Evolutionary conservation across 2,113 vertebrate genomes (phyloP).

Genomic region (Ictalurus furcatus): DNA sequence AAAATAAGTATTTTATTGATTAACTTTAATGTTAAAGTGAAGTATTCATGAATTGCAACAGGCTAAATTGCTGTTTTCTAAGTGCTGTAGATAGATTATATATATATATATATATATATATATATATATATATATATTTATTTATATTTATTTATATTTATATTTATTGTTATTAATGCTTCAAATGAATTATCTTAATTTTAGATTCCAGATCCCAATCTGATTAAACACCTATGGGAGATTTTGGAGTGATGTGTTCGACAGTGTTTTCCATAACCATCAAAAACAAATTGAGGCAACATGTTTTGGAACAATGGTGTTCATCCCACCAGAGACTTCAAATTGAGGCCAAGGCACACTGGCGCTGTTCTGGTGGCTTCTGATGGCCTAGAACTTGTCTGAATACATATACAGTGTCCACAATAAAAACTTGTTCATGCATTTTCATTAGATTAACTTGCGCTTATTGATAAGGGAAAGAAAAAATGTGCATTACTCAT

Average conservation of each 20-base stretch:
- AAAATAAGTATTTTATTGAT: neutral
- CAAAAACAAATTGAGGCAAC: neutral
- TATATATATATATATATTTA: too few species aligned
- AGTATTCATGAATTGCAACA: neutral
- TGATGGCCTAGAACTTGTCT: neutral
- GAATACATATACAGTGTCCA: neutral
- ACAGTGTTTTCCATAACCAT: neutral
- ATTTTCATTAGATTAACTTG: neutral
- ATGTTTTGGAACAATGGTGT: neutral
- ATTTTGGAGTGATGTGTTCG: neutral
- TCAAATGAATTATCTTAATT: too few species aligned
- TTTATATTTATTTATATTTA: too few species aligned
- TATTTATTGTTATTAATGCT: too few species aligned
- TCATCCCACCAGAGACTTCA: too few species aligned
- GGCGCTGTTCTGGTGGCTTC: too few species aligned
- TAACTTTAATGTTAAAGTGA: neutral
- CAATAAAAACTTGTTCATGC: neutral
- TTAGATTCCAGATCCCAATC: too few species aligned
- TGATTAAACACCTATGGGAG: too few species aligned
- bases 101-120: too few species aligned
- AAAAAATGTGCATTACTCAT: neutral
- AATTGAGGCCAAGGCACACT: too few species aligned
- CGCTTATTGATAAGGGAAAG: neutral
- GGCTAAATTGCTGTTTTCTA: neutral
- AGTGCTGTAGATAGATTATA: neutral